Conservation (phyloP, 2,113 vertebrate species). For the Lampris incognitus region DNA sequence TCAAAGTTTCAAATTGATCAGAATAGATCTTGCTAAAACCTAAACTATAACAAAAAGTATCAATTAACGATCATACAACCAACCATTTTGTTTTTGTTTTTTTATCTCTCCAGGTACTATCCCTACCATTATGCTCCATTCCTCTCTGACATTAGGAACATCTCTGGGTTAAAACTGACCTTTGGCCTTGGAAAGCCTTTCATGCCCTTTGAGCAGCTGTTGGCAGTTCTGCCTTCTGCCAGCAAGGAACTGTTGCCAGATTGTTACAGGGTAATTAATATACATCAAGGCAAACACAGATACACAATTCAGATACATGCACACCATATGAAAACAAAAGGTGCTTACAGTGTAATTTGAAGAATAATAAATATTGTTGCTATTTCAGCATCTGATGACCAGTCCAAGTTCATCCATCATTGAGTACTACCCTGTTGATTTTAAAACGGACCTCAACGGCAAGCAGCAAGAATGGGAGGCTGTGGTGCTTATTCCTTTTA, state of each 20-base stretch:
- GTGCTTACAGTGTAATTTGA: neutral
- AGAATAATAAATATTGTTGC: neutral
- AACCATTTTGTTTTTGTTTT: neutral
- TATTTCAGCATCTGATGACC: constrained; percentile 91
- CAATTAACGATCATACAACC: too few species aligned
- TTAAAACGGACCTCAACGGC: constrained; percentile 97
- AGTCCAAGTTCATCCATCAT: constrained; percentile 91
- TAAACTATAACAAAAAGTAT: too few species aligned
- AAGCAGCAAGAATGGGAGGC: constrained; percentile 99
- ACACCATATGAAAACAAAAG: neutral
- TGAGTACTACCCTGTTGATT: constrained; percentile 95
- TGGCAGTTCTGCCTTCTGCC: constrained; percentile 94
- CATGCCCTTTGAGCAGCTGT: constrained; percentile 96
- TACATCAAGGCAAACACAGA: neutral
- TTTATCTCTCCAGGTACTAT: constrained; percentile 89
- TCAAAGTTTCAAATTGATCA: neutral
- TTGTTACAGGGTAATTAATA: constrained; percentile 88
- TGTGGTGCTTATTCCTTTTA: constrained; percentile 97
- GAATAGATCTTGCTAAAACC: too few species aligned
- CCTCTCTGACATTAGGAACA: constrained; percentile 92
- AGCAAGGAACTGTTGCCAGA: constrained; percentile 93
- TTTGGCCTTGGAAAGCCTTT: constrained; percentile 95
- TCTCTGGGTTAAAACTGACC: constrained; percentile 85
- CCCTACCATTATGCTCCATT: constrained; percentile 98
- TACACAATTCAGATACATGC: neutral